These are phyloP conservation scores for Gobius niger DNA, from an alignment of 2,113 vertebrate genomes.

Conservation along the genomic window DNA sequence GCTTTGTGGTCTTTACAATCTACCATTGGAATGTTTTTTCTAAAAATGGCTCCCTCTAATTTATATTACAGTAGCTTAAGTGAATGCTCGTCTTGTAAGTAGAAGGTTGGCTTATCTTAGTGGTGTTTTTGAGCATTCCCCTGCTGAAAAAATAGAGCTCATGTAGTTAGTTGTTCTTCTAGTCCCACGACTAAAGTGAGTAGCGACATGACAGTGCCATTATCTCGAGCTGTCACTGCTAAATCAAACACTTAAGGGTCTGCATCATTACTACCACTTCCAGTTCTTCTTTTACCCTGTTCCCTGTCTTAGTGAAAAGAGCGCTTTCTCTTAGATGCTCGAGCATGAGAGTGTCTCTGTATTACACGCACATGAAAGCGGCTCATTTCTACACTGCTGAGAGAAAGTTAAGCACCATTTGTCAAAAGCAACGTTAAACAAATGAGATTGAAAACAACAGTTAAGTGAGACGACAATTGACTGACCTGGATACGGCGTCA, in stretches of 20 bases:
- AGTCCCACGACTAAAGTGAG: slow-evolving; percentile 55
- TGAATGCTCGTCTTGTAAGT: no score
- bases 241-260: slow-evolving; percentile 66
- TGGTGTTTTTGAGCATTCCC: no score
- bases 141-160: slow-evolving; percentile 52
- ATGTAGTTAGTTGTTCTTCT: slow-evolving; percentile 29
- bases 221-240: slow-evolving; percentile 60
- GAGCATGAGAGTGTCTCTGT: not conserved
- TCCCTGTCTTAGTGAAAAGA: slow-evolving; percentile 8
- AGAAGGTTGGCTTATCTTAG: no score
- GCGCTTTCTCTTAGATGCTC: not conserved
- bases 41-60: no score
- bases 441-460: slow-evolving; percentile 2
- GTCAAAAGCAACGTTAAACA: not conserved
- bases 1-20: no score
- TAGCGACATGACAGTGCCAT: slow-evolving; percentile 62
- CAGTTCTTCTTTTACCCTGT: slow-evolving; percentile 31
- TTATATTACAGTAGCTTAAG: no score
- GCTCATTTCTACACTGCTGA: not conserved
- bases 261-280: slow-evolving; percentile 55
- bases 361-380: not conserved
- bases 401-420: not conserved
- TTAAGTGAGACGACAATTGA: slow-evolving; percentile 4
- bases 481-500: slow-evolving; percentile 17
- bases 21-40: no score